phyloP scores from a whole-genome alignment of 2,113 vertebrate species.

The Pseudonaja textilis region DNA sequence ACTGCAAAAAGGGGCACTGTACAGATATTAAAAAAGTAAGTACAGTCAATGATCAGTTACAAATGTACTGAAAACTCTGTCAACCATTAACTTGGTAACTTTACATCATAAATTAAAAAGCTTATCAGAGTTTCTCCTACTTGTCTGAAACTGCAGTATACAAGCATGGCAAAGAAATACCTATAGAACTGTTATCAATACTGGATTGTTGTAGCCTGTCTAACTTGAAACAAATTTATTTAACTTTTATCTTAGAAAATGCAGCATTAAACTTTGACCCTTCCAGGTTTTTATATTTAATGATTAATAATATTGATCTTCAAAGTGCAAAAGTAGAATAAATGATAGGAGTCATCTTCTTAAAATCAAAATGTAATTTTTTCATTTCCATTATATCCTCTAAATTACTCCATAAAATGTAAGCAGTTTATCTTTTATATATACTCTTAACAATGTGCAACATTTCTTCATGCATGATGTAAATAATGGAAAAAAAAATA shows the following conservation, averaged over 20 bases:
- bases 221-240: conserved; percentile 53
- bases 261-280: conserved; percentile 69
- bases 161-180: conserved; percentile 24
- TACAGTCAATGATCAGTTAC: conserved; percentile 76
- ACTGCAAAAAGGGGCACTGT: conserved; percentile 79
- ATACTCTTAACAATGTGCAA: conserved; percentile 59
- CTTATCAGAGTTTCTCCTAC: conserved; percentile 49
- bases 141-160: conserved; percentile 49
- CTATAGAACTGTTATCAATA: conserved; percentile 57
- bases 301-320: conserved; percentile 57
- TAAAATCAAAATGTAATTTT: conserved; percentile 55
- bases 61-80: conserved; percentile 71
- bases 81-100: conserved; percentile 41
- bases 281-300: conserved; percentile 50
- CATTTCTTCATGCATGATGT: conserved; percentile 54
- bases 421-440: conserved; percentile 61
- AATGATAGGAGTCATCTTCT: conserved; percentile 65
- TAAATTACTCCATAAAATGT: conserved; percentile 34
- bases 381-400: conserved; percentile 54
- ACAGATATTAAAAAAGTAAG: conserved; percentile 76
- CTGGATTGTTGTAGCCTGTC: conserved; percentile 48
- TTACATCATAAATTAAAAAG: conserved; percentile 61
- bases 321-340: conserved; percentile 74
- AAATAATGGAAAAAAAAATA: conserved; percentile 64
- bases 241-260: conserved; percentile 70